Conservation (phyloP, 2,888 invertebrate genomes). For the Acrobasis repandana region DNA sequence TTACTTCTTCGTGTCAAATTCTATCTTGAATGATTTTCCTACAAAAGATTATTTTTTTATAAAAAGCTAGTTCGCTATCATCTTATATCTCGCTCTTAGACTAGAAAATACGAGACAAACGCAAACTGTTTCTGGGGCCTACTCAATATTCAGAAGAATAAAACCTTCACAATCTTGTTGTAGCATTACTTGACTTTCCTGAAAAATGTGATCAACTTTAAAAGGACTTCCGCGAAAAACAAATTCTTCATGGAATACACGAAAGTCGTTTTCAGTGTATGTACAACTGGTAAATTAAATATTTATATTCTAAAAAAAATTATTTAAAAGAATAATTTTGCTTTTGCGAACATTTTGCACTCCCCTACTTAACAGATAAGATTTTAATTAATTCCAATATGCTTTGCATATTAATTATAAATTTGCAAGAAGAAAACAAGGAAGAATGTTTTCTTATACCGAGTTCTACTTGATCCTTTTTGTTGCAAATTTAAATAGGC, state of each 20-base stretch:
- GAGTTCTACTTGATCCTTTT: not conserved
- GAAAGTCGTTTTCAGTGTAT: not conserved
- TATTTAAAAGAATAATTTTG: slow-evolving; percentile 8
- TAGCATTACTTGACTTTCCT: slow-evolving; percentile 50
- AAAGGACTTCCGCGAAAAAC: not conserved
- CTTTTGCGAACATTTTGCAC: slow-evolving; percentile 24
- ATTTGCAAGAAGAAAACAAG: slow-evolving; percentile 33
- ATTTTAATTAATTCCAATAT: slow-evolving; percentile 54
- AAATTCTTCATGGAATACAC: no score
- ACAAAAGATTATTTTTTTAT: no score
- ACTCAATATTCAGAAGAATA: slow-evolving; percentile 75
- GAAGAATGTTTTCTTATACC: slow-evolving; percentile 18
- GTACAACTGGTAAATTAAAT: not conserved
- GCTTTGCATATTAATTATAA: slow-evolving; percentile 61
- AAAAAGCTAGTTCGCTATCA: not conserved
- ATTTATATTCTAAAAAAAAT: not conserved
- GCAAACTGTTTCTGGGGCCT: slow-evolving; percentile 67
- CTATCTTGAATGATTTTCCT: no score
- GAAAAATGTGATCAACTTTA: slow-evolving; percentile 27
- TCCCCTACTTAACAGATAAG: slow-evolving; percentile 44
- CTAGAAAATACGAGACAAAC: slow-evolving; percentile 52
- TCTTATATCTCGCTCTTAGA: slow-evolving; percentile 22
- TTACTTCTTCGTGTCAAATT: no score
- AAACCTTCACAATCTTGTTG: slow-evolving; percentile 61
- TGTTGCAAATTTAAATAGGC: not conserved